Evolutionary conservation across 2,888 invertebrate species (phyloP), one percentile per base, ranked within the genome.

Genomic region (Pseudococcus jackbeardsleyi): DNA sequence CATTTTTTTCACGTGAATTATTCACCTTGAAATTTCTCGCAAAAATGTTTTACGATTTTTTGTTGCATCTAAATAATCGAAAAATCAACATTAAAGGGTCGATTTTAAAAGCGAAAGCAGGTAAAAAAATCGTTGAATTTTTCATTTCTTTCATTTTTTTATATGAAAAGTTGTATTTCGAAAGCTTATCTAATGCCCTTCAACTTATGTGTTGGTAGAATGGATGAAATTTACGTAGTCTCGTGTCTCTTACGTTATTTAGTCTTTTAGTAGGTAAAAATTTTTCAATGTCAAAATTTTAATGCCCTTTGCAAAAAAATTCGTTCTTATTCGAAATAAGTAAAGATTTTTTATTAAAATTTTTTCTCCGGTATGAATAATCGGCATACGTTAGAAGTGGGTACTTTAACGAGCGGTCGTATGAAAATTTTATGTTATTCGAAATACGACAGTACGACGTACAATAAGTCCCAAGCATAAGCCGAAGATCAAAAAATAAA

Each of bases 341-440:
- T 19, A 64, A 22, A 19, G 4, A 9, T 64, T 64, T 22, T 64
- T 64, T 22, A 22, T 22, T 0, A 17, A 22, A 64, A 19, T 64
- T 64, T 22, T 22, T 64, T 64, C 15, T 50, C 46, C 12, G 12
- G 19, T 22, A 64, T 12, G 64, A 64, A 64, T 22, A 22, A 5
- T 19, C 19, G 22, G 22, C 64, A 22, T 22, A 5, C 19, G 64
- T 64, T 64, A 22, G 22, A 64, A 50, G 50, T 50, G 17, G 22
- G 64, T 22, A 22, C 22, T 19, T 22, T 64, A 22, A 64, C 64
- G 64, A 64, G 50, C 9, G 64, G 64, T 64, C 22, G 64, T 50
- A 50, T 50, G 12, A 64, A 64, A 22, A 64, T 19, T 64, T 64
- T 64, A 64, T 64, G 64, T 64, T 64, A 22, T 72, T 72, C 33